Conservation (phyloP, 2,797 vertebrate genomes). For the Enteromius mattozi region DNA sequence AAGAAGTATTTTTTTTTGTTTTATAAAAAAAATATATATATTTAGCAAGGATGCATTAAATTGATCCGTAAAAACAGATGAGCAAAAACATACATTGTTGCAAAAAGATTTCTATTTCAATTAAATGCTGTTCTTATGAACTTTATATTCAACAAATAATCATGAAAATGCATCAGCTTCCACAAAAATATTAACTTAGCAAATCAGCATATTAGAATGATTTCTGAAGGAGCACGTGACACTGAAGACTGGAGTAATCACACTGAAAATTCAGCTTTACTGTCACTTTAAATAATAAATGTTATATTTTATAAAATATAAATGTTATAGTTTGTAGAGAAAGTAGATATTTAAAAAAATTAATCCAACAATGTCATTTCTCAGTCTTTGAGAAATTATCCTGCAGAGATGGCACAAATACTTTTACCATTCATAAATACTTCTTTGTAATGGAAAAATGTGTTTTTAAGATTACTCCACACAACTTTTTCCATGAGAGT, state of each 20-base stretch:
- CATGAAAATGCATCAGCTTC: no score
- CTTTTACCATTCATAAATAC: not conserved
- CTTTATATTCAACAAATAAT: not conserved
- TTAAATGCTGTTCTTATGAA: not conserved
- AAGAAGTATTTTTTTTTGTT: not conserved
- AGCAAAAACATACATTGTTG: not conserved
- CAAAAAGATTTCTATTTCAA: not conserved
- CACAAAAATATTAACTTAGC: not conserved
- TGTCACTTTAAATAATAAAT: no score
- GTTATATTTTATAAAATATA: no score
- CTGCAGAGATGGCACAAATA: not conserved
- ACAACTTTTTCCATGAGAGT: constrained; percentile 43
- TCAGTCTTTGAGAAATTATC: not conserved
- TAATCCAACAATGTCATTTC: no score
- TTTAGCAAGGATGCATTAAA: not conserved
- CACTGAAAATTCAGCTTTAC: not conserved
- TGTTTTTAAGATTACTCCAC: not conserved
- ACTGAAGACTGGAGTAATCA: not conserved
- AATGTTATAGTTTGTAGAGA: not conserved
- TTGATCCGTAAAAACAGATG: not conserved
- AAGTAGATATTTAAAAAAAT: no score
- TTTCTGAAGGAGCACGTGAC: not conserved
- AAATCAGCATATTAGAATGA: not conserved
- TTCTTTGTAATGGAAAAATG: not conserved
- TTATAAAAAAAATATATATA: no score